Conservation (phyloP, 2,113 vertebrate species). For the Corythornis vintsioides region DNA sequence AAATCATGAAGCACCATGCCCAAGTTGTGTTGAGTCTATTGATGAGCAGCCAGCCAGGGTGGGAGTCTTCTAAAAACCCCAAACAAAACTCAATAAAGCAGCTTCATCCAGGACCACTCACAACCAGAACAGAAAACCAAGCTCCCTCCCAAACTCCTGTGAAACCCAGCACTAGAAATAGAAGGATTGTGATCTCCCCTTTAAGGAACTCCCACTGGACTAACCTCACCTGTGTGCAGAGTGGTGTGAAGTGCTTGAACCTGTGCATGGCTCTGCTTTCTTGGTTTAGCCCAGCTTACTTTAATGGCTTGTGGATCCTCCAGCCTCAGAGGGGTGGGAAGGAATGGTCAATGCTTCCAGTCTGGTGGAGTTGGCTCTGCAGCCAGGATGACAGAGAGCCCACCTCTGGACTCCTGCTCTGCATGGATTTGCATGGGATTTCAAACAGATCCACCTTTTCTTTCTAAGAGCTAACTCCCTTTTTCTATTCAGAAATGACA, state of each 20-base stretch:
- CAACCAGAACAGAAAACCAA: neutral
- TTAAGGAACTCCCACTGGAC: neutral
- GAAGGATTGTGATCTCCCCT: neutral
- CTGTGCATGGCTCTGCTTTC: neutral
- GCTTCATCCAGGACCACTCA: neutral
- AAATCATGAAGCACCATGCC: neutral
- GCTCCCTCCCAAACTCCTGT: neutral
- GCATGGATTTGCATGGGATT: fast-evolving
- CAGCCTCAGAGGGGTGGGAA: neutral
- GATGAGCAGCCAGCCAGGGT: neutral
- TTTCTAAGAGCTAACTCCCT: neutral
- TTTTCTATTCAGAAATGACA: neutral
- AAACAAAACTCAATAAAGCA: neutral
- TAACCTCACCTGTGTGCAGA: neutral
- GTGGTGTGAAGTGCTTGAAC: neutral
- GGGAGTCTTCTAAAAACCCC: neutral
- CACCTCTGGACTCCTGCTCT: neutral
- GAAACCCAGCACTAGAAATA: fast-evolving
- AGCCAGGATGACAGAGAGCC: neutral
- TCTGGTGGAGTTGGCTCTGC: fast-evolving
- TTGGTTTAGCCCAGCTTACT: neutral
- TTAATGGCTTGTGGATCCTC: neutral
- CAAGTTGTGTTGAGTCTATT: neutral
- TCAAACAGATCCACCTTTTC: neutral
- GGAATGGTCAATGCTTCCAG: neutral